Evolutionary conservation across 2,797 vertebrate genomes (phyloP), one percentile per base, ranked within the genome.

Genomic region (Jordanella pulchra): DNA sequence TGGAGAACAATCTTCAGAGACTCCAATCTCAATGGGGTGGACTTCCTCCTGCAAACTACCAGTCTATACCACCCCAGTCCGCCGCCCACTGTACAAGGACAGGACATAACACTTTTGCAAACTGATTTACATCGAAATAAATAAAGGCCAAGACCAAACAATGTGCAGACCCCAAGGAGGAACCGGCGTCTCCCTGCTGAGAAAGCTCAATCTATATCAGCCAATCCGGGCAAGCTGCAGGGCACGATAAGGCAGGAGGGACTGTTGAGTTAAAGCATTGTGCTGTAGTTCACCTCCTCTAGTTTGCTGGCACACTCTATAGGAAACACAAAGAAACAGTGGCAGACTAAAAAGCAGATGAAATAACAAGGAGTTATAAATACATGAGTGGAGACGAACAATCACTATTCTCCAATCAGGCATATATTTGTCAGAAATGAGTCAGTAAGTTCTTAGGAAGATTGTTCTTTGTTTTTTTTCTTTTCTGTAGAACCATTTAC

Each of bases 41-140:
- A 94, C 94, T 97, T 98, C 96, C 96, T 96, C 93, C 94, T 53
- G 6, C 84, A 82, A 84, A 89, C 81, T 74, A 92, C 67, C 32
- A 28, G 50, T 67, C 48, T 14, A 35, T 63, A 55, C 67, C 51
- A 75, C 65, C 79, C 76, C 65, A 81, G 81, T 90, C 89, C 87
- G 53, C 86, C 91, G 84, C 81, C 92, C 93, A 91, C 93, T 88
- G 91, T 93, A 94, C 94, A 95, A 94, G 93, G 92, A 95, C 96
- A 97, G 96, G 96, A 97, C 95, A 94, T 95, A 95, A 95, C 95
- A 96, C 95, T 95, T 96, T 94, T 94, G 93, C 92, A 84, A 93
- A 93, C 95, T 95, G 95, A 96, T 96, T 96, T 96, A 96, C 95
- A 96, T 96, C 96, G 95, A 96, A 96, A 96, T 96, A 97, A 97